Evolutionary conservation across 2,888 invertebrate genomes (phyloP).

Genomic region (Pelosia muscerda): DNA sequence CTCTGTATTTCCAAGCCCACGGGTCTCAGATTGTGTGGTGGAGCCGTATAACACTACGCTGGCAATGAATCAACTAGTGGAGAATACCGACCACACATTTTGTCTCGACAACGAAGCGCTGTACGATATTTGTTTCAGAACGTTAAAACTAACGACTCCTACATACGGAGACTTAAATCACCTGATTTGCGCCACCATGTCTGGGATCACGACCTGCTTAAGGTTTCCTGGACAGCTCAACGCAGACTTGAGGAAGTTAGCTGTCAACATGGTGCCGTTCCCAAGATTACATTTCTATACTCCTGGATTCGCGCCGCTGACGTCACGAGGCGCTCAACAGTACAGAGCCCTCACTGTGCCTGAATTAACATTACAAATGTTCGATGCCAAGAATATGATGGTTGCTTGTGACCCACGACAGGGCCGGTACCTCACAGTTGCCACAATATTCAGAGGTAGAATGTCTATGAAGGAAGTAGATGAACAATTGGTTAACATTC

Average conservation of each 20-base stretch:
- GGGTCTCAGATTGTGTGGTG: conserved; percentile 89
- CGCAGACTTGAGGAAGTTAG: conserved; percentile 79
- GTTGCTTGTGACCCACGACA: conserved; percentile 97
- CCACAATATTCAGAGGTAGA: conserved; percentile 95
- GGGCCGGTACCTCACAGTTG: conserved; percentile 95
- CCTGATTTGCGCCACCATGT: conserved; percentile 94
- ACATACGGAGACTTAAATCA: conserved; percentile 94
- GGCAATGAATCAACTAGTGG: conserved; percentile 94
- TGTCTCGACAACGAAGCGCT: conserved; percentile 91
- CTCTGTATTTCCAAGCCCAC: conserved; percentile 93
- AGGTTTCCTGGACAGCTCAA: conserved; percentile 87
- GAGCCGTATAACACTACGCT: conserved; percentile 94
- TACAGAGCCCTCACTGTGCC: conserved; percentile 96
- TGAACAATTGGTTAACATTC: conserved; percentile 92
- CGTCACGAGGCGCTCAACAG: conserved; percentile 94
- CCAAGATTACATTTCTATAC: conserved; percentile 87
- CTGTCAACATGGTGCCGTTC: conserved; percentile 88
- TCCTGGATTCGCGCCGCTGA: conserved; percentile 89
- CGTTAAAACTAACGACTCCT: conserved; percentile 91
- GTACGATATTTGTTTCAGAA: conserved; percentile 93
- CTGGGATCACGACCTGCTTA: conserved; percentile 94
- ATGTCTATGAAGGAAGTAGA: conserved; percentile 98
- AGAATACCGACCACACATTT: conserved; percentile 90
- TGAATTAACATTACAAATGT: conserved; percentile 90
- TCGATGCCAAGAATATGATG: conserved; percentile 93